phyloP scores from a whole-genome alignment of 2,797 vertebrate genomes.

The Sardinella longiceps region DNA sequence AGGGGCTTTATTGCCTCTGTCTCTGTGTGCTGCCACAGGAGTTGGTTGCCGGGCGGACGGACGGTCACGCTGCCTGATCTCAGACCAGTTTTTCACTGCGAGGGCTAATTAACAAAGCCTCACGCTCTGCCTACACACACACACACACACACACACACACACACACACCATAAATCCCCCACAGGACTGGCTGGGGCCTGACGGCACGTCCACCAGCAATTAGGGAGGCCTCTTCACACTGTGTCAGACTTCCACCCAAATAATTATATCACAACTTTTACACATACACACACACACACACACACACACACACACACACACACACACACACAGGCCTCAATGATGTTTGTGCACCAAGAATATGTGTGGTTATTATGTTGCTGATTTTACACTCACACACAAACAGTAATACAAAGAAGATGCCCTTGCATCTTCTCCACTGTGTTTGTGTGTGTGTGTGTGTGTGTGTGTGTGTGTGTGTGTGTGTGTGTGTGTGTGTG shows the following conservation, averaged over 20 bases:
- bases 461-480: background rate
- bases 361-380: background rate
- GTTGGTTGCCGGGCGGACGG: background rate
- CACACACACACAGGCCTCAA: background rate
- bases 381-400: background rate
- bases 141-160: constrained; percentile 13
- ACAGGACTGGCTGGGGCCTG: background rate
- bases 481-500: constrained; percentile 13
- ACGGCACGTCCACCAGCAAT: background rate
- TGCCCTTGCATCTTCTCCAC: background rate
- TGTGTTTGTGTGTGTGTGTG: background rate
- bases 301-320: background rate
- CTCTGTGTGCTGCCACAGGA: background rate
- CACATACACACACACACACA: background rate
- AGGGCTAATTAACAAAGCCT: background rate
- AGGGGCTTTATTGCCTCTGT: background rate
- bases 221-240: background rate
- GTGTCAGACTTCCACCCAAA: background rate
- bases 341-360: background rate
- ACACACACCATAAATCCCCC: background rate
- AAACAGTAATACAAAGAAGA: background rate
- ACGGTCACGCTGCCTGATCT: constrained; percentile 8
- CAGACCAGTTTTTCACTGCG: constrained; percentile 6
- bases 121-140: background rate
- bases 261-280: background rate